Evolutionary conservation across 2,797 vertebrate species (phyloP).

Genomic region (Cossypha dichroa): DNA sequence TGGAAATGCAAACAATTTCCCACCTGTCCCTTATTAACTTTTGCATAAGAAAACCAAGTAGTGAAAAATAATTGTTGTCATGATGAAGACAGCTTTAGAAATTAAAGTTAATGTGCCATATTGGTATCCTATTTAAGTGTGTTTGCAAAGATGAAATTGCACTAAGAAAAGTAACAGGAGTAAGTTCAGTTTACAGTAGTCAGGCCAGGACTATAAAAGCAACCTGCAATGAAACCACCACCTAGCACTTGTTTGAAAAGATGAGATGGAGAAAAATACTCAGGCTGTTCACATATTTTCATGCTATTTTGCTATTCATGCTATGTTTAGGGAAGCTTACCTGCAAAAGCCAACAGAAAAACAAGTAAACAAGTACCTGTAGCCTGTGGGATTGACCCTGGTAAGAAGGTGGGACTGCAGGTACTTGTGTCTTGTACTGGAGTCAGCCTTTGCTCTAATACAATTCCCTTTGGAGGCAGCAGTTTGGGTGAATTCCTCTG

Average conservation of each 20-base stretch:
- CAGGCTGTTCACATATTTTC: not conserved
- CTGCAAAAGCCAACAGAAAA: not conserved
- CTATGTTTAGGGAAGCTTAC: not conserved
- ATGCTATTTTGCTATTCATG: not conserved
- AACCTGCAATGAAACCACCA: not conserved
- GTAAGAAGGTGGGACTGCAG: not conserved
- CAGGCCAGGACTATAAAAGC: not conserved
- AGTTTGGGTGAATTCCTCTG: not conserved
- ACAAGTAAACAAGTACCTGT: not conserved
- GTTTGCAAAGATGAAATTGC: not conserved
- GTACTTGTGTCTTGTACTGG: not conserved
- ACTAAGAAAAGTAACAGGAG: not conserved
- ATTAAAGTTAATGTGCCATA: not conserved
- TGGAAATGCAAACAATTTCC: slow-evolving; percentile 11
- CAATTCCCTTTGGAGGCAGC: not conserved
- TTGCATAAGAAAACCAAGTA: not conserved
- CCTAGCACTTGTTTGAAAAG: not conserved
- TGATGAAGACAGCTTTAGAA: not conserved
- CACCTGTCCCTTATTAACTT: slow-evolving; percentile 1
- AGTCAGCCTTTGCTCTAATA: not conserved
- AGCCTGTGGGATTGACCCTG: not conserved
- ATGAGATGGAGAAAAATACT: not conserved
- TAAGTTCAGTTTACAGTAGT: not conserved
- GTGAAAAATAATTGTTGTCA: not conserved
- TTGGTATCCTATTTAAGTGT: not conserved